Evolutionary conservation across 2,888 invertebrate genomes (phyloP).

Genomic region (Hemithea aestivaria): DNA sequence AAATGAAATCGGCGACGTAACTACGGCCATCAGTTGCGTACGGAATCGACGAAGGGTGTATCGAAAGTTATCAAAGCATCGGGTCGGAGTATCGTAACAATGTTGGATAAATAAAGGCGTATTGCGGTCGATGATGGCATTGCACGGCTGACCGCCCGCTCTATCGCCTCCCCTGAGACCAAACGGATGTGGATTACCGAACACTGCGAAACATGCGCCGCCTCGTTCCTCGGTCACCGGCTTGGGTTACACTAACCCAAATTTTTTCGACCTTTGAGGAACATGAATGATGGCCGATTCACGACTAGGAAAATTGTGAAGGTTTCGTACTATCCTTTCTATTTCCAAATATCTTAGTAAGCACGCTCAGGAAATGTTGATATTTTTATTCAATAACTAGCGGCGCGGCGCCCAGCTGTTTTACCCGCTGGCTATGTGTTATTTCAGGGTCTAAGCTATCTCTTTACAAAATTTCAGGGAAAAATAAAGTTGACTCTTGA

Average conservation of each 20-base stretch:
- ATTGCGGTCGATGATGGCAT: conserved; percentile 53
- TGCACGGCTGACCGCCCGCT: conserved; percentile 41
- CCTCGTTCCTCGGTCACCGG: conserved; percentile 18
- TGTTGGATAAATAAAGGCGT: conserved; percentile 61
- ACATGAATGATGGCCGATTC: conserved; percentile 20
- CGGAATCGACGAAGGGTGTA: conserved; percentile 39
- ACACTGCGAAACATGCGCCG: conserved; percentile 45
- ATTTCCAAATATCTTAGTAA: too few species aligned
- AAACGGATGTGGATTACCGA: conserved; percentile 56
- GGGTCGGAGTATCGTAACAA: conserved; percentile 52
- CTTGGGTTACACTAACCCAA: conserved; percentile 30
- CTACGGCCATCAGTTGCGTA: conserved; percentile 37
- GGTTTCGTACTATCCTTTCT: neutral
- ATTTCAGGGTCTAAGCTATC: too few species aligned
- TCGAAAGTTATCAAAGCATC: conserved; percentile 52
- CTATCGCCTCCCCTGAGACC: conserved; percentile 55
- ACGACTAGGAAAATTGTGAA: conserved; percentile 1
- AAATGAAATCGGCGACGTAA: conserved; percentile 38
- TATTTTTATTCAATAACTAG: too few species aligned
- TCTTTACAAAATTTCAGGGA: too few species aligned
- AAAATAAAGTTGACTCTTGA: too few species aligned
- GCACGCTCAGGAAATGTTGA: too few species aligned
- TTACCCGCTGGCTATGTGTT: too few species aligned
- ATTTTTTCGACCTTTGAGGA: conserved; percentile 24
- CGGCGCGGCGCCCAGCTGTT: too few species aligned